phyloP scores from a whole-genome alignment of 2,888 invertebrate genomes.

The Theretra japonica region DNA sequence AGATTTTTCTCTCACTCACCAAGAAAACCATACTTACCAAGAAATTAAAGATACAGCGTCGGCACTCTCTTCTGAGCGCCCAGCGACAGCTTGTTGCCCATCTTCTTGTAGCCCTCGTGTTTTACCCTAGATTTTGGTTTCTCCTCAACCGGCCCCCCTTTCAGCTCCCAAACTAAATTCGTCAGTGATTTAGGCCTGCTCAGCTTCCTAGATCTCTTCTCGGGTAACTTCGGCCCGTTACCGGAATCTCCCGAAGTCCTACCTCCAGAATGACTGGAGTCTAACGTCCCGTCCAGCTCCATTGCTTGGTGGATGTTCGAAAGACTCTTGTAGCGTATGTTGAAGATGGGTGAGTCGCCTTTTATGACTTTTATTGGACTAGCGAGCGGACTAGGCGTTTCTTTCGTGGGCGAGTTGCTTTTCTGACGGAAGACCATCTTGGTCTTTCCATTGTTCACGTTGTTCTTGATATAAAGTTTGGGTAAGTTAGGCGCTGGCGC shows the following conservation, averaged over 20 bases:
- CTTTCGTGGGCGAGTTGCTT: constrained; percentile 89
- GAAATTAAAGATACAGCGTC: constrained; percentile 82
- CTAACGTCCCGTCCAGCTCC: constrained; percentile 92
- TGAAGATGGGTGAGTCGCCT: constrained; percentile 90
- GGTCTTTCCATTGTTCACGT: constrained; percentile 86
- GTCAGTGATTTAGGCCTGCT: constrained; percentile 94
- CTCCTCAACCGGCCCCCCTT: constrained; percentile 79
- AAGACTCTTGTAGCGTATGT: constrained; percentile 88
- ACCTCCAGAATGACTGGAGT: constrained; percentile 95
- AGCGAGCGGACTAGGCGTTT: constrained; percentile 86
- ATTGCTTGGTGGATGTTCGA: constrained; percentile 90
- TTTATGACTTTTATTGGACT: constrained; percentile 84
- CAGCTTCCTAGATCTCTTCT: constrained; percentile 91
- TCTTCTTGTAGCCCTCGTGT: constrained; percentile 82
- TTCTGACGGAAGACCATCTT: constrained; percentile 88
- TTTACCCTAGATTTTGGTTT: constrained; percentile 81
- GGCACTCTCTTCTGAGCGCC: constrained; percentile 84
- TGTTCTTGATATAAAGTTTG: constrained; percentile 92
- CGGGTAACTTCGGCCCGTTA: constrained; percentile 90
- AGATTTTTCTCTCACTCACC: too few species aligned
- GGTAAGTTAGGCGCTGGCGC: constrained; percentile 85
- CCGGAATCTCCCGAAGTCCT: constrained; percentile 94
- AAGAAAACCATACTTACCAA: constrained; percentile 59
- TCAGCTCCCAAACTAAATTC: constrained; percentile 93
- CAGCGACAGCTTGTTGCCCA: constrained; percentile 80